A percentile compares a stretch with the other conserved stretches of the same genome.
These are phyloP conservation scores for Lordiphosa mommai DNA, from an alignment of 1,140 invertebrate species.

Conservation along the genomic window DNA sequence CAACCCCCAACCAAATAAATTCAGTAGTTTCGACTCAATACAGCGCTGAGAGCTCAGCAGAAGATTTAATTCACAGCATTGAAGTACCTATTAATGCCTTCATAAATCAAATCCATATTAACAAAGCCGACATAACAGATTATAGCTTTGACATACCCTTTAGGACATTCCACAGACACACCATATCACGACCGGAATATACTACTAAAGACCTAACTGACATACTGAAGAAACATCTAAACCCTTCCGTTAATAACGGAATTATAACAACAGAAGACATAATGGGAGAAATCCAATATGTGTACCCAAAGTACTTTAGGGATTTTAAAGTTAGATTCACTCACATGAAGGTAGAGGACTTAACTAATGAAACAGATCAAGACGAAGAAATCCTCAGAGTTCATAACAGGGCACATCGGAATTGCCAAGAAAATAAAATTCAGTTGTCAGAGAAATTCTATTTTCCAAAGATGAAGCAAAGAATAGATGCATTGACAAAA, in stretches of 20 bases:
- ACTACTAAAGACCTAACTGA: too few species aligned
- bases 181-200: too few species aligned
- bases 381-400: too few species aligned
- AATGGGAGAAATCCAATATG: constrained; percentile 17
- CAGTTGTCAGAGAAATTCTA: constrained; percentile 33
- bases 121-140: background rate
- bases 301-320: constrained; percentile 24
- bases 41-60: background rate
- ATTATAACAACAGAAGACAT: constrained; percentile 17
- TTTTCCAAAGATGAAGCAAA: constrained; percentile 26
- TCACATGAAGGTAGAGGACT: constrained; percentile 15
- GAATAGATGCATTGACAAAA: constrained; percentile 1
- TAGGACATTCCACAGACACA: background rate
- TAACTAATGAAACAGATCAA: too few species aligned
- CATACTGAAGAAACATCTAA: constrained; percentile 12
- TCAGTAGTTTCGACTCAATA: background rate
- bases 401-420: too few species aligned
- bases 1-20: background rate
- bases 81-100: constrained; percentile 29
- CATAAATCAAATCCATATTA: constrained; percentile 26
- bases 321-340: constrained; percentile 19
- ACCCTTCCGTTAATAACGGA: constrained; percentile 16
- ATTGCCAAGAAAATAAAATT: constrained; percentile 24
- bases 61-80: constrained; percentile 11
- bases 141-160: constrained; percentile 7